phyloP scores from a whole-genome alignment of 2,113 vertebrate genomes.

The Collichthys lucidus region DNA sequence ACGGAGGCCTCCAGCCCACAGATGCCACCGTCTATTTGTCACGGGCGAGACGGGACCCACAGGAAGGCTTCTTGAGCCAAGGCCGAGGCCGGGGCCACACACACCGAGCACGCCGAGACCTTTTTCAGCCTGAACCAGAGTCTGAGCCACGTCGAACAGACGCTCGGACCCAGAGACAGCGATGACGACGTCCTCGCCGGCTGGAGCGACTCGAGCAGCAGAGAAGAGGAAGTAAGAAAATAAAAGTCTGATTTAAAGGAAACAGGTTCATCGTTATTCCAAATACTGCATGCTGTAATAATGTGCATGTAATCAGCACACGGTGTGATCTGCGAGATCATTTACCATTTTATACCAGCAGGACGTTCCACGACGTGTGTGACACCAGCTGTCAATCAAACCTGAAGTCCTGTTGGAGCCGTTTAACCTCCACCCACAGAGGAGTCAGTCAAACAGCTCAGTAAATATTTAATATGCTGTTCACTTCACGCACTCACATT shows the following conservation, averaged over 20 bases:
- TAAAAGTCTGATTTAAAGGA: not conserved
- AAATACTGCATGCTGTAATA: no score
- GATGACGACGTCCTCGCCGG: not conserved
- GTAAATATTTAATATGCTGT: no score
- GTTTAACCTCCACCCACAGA: no score
- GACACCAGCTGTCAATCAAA: no score
- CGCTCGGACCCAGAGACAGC: not conserved
- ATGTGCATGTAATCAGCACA: no score
- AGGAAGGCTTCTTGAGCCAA: slow-evolving; percentile 31
- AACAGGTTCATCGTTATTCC: no score
- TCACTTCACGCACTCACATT: no score
- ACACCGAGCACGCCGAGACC: not conserved
- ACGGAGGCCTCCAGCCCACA: slow-evolving; percentile 47
- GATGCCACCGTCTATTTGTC: slow-evolving; percentile 62
- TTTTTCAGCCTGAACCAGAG: not conserved
- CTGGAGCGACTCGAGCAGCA: slow-evolving; percentile 1
- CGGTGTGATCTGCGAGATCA: no score
- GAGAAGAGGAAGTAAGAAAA: not conserved
- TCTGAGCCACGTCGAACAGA: slow-evolving; percentile 18
- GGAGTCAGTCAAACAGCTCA: no score
- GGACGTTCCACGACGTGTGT: no score
- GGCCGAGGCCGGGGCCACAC: slow-evolving; percentile 5
- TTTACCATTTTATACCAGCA: no score
- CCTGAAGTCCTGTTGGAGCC: no score
- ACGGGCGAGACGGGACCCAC: slow-evolving; percentile 40